phyloP scores from a whole-genome alignment of 2,888 invertebrate genomes.

The Crepidodera aurea region DNA sequence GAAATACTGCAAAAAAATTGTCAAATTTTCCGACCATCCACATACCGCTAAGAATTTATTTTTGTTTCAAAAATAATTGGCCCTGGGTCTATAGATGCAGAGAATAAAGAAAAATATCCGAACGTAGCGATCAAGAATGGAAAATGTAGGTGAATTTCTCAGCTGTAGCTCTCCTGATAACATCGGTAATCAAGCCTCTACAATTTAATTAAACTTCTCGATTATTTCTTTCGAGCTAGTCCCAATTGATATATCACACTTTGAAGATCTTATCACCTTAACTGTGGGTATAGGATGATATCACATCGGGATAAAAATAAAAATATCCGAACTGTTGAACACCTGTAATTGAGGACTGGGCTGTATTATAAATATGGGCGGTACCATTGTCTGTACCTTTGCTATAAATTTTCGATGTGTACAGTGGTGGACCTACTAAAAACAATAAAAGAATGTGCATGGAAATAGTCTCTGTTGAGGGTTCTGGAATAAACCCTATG shows the following conservation, averaged over 20 bases:
- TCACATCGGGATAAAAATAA: conserved; percentile 32
- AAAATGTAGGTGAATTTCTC: conserved; percentile 16
- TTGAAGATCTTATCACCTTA: conserved; percentile 45
- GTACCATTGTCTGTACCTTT: conserved; percentile 49
- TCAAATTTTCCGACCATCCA: too few species aligned
- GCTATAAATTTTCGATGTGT: conserved; percentile 43
- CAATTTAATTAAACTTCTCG: conserved; percentile 32
- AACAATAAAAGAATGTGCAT: not conserved
- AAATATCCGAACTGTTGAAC: conserved; percentile 39
- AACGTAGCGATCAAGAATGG: not conserved
- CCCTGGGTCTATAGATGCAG: not conserved
- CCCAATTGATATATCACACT: conserved; percentile 46
- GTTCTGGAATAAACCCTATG: too few species aligned
- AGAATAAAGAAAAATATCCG: not conserved
- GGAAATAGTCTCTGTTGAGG: too few species aligned
- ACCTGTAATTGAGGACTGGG: conserved; percentile 45
- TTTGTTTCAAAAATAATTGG: too few species aligned
- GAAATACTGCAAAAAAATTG: too few species aligned
- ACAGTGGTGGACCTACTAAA: conserved; percentile 4
- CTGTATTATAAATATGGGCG: conserved; percentile 44
- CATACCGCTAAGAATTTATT: too few species aligned
- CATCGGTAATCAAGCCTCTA: conserved; percentile 20
- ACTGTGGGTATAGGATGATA: conserved; percentile 44
- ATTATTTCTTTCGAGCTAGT: conserved; percentile 29
- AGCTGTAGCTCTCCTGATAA: conserved; percentile 16